Evolutionary conservation across 2,888 invertebrate genomes (phyloP), one percentile per base, ranked within the genome.

Genomic region (Agrochola circellaris): DNA sequence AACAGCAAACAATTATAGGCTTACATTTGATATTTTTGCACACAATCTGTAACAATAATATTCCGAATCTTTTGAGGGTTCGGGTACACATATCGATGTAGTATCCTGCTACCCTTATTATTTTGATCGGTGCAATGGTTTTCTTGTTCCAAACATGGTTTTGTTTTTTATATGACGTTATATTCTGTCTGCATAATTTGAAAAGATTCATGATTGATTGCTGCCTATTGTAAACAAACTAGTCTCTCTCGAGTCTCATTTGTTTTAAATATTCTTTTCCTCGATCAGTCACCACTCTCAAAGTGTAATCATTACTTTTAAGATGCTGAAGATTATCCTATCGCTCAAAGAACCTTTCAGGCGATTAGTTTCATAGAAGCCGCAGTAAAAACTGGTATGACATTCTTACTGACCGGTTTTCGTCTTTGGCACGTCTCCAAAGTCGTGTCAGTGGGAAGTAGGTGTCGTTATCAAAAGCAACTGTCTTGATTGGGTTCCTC

Each of bases 311-410:
- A 30, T 20, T 67, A 0, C 13, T 66, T 66, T n/a, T 26, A 45
- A 77, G 26, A 61, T 67, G 15, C 51, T 23, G 2, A 77, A 76
- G 13, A 56, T 64, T 75, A 88, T 88, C 34, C 51, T 75, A 77
- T 60, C 77, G 70, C 71, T 80, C 75, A 73, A 73, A 82, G 77
- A 86, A 85, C 75, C 83, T 89, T 87, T 90, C 83, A 89, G 83
- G 69, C 83, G 87, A 90, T 91, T 89, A 87, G 86, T 88, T 89
- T 89, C 88, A 87, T 87, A 86, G 83, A 75, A 81, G 82, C 66
- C 78, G 8, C 11, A 83, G 80, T 88, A 87, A 88, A 86, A 88
- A 87, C 69, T 79, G 62, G 65, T 75, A 84, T 83, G 72, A 77
- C 75, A 80, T 82, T 78, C 83, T 81, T 83, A 85, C 80, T 73